Base-by-base conservation (phyloP, 2,113 vertebrate genomes). In the Lichenostomus cassidix region DNA sequence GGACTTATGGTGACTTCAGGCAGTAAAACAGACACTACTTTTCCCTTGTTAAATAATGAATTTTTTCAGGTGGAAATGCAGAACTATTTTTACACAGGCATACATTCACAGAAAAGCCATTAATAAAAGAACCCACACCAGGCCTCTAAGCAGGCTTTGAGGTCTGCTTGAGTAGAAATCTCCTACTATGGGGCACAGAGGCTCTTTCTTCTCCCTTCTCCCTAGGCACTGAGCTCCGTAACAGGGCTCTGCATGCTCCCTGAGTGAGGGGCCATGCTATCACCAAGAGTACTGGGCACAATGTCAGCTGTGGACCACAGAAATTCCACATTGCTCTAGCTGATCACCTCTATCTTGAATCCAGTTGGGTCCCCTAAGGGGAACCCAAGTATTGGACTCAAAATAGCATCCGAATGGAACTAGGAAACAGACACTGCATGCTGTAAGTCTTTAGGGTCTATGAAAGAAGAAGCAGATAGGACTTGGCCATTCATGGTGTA, bases 321-420 rank as follows among this genome's bases (percentile, higher is more conserved):
- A 33, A 87, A 75, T 47, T 25, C 7, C 23, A 56, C 22, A 15
- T 3, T 56, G 28, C 41, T 69, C 25, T 42, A 52, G 17, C 4
- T 63, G 22, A 83, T 27, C 28, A 31, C 15, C n/a, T 68, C 9
- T 56, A 3, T 31, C 53, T 31, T 11, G 9, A 69, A 31, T 39
- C 19, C 7, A 24, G 1, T 5, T 49, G 33, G 14, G 12, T 1
- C 1, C 9, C 11, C 17, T 15, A 6, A 8, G 13, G 17, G 16
- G 9, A 83, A 31, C 27, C 5, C 25, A 69, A 62, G 31, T 37
- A 77, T 0, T 44, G 24, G 21, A 29, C 21, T 69, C 27, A 28
- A 52, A 19, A 83, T 60, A 24, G 15, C 17, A 23, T 41, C 13
- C n/a, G 16, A 5, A 46, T 21, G 8, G 31, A 82, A 68, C 37